Percentiles rank a stretch among this genome's conserved stretches.
Conservation (phyloP, 1,140 invertebrate genomes). For the Chionoecetes opilio region DNA sequence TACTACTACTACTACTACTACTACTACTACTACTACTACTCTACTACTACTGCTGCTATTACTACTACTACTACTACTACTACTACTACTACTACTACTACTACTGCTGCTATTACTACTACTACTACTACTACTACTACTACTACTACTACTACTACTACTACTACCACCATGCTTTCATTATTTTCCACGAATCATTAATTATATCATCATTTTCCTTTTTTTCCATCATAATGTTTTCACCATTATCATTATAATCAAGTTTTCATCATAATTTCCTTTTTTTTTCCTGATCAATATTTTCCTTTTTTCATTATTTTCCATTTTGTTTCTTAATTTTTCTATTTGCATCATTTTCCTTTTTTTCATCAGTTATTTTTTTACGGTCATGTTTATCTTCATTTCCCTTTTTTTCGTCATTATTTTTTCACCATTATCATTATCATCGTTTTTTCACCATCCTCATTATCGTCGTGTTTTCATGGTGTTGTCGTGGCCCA, state of each 20-base stretch:
- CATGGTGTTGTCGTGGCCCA: too few species aligned
- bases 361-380: background rate
- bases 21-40: slow-evolving; percentile 15
- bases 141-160: slow-evolving; percentile 24
- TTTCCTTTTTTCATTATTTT: too few species aligned
- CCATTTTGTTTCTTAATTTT: background rate
- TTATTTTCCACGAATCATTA: too few species aligned
- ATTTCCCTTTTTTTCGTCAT: background rate
- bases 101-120: background rate
- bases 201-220: background rate
- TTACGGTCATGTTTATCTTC: background rate
- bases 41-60: background rate
- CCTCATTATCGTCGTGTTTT: too few species aligned
- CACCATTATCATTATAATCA: too few species aligned
- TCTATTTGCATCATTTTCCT: background rate
- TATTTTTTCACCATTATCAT: background rate
- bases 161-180: background rate
- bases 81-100: slow-evolving; percentile 21
- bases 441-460: too few species aligned
- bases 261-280: background rate
- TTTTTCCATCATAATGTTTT: background rate
- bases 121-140: slow-evolving; percentile 20
- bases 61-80: slow-evolving; percentile 21
- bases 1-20: slow-evolving; percentile 30
- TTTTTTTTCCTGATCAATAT: too few species aligned